phyloP scores from a whole-genome alignment of 2,888 invertebrate genomes.

The Teleogryllus oceanicus region DNA sequence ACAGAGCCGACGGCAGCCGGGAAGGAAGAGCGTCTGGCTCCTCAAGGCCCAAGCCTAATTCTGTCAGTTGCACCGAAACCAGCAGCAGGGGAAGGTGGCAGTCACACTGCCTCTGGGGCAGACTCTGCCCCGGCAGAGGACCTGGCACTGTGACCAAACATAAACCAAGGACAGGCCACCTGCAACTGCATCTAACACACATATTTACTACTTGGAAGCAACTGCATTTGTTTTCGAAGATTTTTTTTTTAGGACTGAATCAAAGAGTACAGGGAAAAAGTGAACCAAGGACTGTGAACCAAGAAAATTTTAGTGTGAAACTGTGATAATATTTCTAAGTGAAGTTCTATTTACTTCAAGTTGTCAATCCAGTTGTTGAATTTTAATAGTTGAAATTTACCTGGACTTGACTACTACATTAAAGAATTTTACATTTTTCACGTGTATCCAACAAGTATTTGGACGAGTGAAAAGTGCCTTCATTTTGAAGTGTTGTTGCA shows the following conservation, averaged over 20 bases:
- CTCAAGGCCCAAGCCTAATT: slow-evolving; percentile 12
- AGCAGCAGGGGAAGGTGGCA: slow-evolving; percentile 1
- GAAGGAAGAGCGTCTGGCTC: background rate
- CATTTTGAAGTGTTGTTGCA: background rate
- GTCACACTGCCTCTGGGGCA: background rate
- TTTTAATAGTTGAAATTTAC: background rate
- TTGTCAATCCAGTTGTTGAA: background rate
- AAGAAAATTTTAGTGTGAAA: too few relatives aligned
- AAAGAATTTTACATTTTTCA: background rate
- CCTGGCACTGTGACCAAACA: background rate
- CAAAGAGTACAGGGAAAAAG: too few relatives aligned
- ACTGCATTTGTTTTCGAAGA: background rate
- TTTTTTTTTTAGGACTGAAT: background rate
- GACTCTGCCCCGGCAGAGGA: background rate
- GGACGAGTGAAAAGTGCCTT: background rate
- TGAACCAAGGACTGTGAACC: too few relatives aligned
- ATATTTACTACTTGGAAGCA: background rate
- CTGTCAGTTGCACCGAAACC: slow-evolving; percentile 18
- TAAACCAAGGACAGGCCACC: background rate
- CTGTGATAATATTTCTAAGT: too few relatives aligned
- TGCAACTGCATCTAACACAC: background rate
- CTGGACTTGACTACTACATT: background rate
- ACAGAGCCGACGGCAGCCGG: background rate
- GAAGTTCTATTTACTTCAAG: background rate
- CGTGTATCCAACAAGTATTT: background rate